A percentile compares a stretch with the other conserved stretches of the same genome.
Conservation (phyloP, 1,140 invertebrate genomes). For the Sminthurides bifidus region DNA sequence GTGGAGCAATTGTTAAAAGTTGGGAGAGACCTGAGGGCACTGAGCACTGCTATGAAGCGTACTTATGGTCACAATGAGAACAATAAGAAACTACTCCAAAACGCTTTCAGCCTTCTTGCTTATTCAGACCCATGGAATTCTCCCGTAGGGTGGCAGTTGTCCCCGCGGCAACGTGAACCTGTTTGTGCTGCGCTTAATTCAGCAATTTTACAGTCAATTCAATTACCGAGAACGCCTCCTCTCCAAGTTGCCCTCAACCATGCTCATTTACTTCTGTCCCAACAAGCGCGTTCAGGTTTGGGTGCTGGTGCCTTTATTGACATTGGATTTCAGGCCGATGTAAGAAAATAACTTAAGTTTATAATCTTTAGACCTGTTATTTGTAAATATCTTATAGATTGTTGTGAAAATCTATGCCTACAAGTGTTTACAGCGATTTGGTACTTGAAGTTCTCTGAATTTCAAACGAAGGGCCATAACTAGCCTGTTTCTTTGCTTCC, state of each 20-base stretch:
- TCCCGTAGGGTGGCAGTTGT: constrained; percentile 87
- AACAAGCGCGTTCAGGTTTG: constrained; percentile 57
- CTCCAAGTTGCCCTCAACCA: constrained; percentile 83
- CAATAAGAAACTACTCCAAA: constrained; percentile 87
- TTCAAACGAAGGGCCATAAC: no score
- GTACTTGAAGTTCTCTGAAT: no score
- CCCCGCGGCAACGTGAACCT: constrained; percentile 80
- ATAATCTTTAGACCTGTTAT: no score
- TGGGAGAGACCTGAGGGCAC: constrained; percentile 80
- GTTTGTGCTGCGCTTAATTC: constrained; percentile 92
- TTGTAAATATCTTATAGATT: no score
- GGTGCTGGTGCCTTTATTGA: constrained; percentile 89
- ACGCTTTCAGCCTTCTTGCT: constrained; percentile 93
- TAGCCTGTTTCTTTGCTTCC: no score
- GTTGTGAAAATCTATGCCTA: no score
- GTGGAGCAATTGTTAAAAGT: constrained; percentile 86
- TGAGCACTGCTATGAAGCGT: constrained; percentile 70
- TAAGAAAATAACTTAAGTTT: constrained; percentile 13
- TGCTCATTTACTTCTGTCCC: constrained; percentile 68
- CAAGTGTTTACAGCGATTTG: no score
- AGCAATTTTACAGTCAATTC: constrained; percentile 81
- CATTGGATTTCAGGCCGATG: constrained; percentile 46
- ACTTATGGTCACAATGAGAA: constrained; percentile 70
- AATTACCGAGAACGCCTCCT: constrained; percentile 74
- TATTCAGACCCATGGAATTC: constrained; percentile 96